Base-by-base conservation (phyloP, 2,888 invertebrate species). In the Bellardia pandia region DNA sequence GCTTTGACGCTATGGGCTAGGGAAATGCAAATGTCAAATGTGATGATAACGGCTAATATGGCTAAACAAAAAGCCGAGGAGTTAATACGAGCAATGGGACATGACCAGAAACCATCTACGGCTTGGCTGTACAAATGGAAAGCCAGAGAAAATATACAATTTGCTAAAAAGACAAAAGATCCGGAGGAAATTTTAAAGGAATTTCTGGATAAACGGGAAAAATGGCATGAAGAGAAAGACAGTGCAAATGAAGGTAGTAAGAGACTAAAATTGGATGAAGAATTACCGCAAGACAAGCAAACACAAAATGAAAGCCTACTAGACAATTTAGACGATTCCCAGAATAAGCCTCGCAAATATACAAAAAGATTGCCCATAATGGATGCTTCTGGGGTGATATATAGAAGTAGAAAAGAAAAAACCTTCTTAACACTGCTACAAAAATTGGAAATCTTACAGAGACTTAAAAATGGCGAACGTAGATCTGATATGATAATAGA, bases 71-170 rank as follows among this genome's bases (percentile, higher is more conserved):
- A 85, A 45, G 86, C 84, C 0, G 69, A 77, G 23, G 80, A 81
- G 13, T 14, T 87, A 1, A 40, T 62, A 11, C 30, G 45, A 37
- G 77, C 68, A 33, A 77, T 81, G 60, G 86, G 86, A 1, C 56
- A 58, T 42, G 60, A 64, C 7, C 51, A 77, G 8, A 76, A 13
- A 11, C 84, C 84, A 11, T 87, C 86, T 30, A 60, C 60, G 0
- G 77, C 58, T 0, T 87, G 86, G 86, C 30, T 84, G n/a, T 87
- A 77, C 33, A 81, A 68, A 62, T 87, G 86, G 86, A 84, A 84
- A n/a, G 84, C 77, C 16, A 76, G 81, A n/a, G 84, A 84, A 74
- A 84, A 81, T 64, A 40, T 81, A 58, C 66, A 74, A 56, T 87
- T 84, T 51, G 51, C 48, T 1, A 86, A 77, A 13, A 68, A 53